A percentile compares a stretch with the other conserved stretches of the same genome.
Conservation (phyloP, 2,888 invertebrate genomes). For the Bursaphelenchus okinawaensis region DNA sequence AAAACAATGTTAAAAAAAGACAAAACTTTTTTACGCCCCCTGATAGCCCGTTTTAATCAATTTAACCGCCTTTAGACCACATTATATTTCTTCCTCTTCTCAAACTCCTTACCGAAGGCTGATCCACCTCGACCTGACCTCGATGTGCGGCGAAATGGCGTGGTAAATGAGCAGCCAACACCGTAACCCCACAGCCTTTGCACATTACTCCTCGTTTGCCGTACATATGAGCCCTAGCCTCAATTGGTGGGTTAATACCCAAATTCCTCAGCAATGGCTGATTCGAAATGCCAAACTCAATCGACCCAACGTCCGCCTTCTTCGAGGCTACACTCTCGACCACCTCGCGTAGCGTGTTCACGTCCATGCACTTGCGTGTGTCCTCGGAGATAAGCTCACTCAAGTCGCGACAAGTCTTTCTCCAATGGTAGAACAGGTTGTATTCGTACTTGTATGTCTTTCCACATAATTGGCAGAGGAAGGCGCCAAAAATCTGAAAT, state of each 20-base stretch:
- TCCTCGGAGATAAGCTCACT: conserved; percentile 35
- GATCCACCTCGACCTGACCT: conserved; percentile 33
- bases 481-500: conserved; percentile 36
- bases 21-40: no score
- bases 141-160: conserved; percentile 35
- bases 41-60: no score
- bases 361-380: conserved; percentile 37
- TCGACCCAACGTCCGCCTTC: conserved; percentile 25
- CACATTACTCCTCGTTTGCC: conserved; percentile 24
- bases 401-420: conserved; percentile 47
- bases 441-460: conserved; percentile 55
- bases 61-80: no score
- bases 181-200: conserved; percentile 35
- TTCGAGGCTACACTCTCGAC: conserved; percentile 46
- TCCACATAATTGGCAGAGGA: conserved; percentile 44
- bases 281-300: conserved; percentile 20
- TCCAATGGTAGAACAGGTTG: conserved; percentile 53
- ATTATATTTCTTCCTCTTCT: no score
- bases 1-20: no score
- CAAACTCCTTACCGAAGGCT: conserved; percentile 2
- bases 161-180: conserved; percentile 31
- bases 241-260: conserved; percentile 10
- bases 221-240: conserved; percentile 12
- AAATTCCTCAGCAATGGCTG: conserved; percentile 6
- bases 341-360: conserved; percentile 38